A percentile compares a stretch with the other conserved stretches of the same genome.
Evolutionary conservation across 2,888 invertebrate species (phyloP).

Genomic region (Maniola hyperantus): DNA sequence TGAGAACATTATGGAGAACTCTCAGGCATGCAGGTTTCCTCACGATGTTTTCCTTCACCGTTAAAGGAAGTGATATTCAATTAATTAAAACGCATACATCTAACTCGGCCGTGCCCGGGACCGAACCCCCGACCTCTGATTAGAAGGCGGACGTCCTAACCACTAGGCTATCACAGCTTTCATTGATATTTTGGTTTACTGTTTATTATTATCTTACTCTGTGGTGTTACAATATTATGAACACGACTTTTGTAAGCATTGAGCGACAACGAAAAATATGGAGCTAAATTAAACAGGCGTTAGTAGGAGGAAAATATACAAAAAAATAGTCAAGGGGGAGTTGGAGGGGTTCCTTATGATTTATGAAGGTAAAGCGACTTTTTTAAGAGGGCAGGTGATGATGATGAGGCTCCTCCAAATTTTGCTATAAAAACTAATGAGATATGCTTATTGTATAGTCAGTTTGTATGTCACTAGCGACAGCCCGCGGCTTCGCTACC

Average conservation of each 20-base stretch:
- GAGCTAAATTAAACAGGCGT: neutral
- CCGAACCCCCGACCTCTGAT: too few relatives aligned
- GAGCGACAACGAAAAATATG: constrained; percentile 9
- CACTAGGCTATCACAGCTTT: too few relatives aligned
- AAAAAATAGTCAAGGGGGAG: neutral
- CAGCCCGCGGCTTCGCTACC: too few relatives aligned
- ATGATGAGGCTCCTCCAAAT: neutral
- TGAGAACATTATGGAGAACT: too few relatives aligned
- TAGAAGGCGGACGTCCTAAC: too few relatives aligned
- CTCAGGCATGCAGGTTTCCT: too few relatives aligned
- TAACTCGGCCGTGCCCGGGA: too few relatives aligned
- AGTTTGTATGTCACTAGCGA: neutral
- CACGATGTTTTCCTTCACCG: too few relatives aligned
- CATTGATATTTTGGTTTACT: neutral
- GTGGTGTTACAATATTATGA: constrained; percentile 8
- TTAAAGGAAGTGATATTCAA: too few relatives aligned
- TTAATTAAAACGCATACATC: too few relatives aligned
- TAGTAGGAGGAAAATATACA: neutral
- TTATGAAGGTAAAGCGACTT: neutral
- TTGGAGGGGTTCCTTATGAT: neutral
- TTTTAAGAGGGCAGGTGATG: neutral
- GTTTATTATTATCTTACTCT: constrained; percentile 6
- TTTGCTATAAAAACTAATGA: neutral
- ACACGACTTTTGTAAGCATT: neutral
- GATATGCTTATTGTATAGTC: neutral